Conservation (phyloP, 1,140 invertebrate species). For the Scaptomyza graminum region DNA sequence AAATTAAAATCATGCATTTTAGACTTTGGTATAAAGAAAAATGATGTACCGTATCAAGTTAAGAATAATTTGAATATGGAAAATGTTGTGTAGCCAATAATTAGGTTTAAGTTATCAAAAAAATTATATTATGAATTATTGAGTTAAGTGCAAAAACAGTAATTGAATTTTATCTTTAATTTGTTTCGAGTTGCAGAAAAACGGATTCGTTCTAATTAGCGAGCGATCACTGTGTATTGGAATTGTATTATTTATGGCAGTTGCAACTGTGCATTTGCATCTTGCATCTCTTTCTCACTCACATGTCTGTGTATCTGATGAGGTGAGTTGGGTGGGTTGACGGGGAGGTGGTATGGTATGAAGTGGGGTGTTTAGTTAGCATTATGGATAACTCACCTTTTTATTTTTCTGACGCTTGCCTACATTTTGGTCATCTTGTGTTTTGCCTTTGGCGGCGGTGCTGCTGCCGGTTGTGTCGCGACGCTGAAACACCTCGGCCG, state of each 20-base stretch:
- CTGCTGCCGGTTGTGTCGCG: slow-evolving; percentile 42
- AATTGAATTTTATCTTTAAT: no score
- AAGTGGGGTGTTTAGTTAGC: neutral
- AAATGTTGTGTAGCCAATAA: no score
- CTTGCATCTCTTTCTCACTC: neutral
- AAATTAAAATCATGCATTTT: no score
- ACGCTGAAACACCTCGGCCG: slow-evolving; percentile 38
- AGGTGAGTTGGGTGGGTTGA: neutral
- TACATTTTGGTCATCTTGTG: slow-evolving; percentile 73
- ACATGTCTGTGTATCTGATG: neutral
- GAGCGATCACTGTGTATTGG: neutral
- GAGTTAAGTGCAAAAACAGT: no score
- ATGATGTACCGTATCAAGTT: no score
- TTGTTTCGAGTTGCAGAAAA: neutral
- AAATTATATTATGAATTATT: no score
- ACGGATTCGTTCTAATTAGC: neutral
- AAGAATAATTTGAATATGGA: no score
- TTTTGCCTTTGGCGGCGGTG: slow-evolving; percentile 72
- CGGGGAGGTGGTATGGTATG: neutral
- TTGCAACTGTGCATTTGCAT: neutral
- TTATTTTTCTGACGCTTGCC: slow-evolving; percentile 75
- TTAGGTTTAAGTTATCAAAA: no score
- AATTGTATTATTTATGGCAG: neutral
- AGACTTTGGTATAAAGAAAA: no score
- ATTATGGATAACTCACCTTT: slow-evolving; percentile 58